Evolutionary conservation across 2,797 vertebrate species (phyloP).

Genomic region (Lepilemur septentrionalis): DNA sequence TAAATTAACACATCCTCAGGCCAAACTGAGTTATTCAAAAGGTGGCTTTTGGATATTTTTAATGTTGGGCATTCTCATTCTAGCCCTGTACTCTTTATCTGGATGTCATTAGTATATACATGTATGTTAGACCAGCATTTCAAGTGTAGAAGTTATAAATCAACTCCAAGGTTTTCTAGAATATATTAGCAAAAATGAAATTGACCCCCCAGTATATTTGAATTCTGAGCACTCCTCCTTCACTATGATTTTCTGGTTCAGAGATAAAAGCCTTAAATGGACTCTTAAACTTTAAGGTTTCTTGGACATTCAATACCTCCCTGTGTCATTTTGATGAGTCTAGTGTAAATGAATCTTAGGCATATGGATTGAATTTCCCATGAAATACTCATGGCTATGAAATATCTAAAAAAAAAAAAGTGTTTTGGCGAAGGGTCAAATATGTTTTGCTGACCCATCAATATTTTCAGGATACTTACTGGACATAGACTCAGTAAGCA

Average conservation of each 20-base stretch:
- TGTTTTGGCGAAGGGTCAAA: neutral
- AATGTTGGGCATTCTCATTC: neutral
- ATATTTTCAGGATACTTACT: neutral
- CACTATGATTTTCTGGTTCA: neutral
- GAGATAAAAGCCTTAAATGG: neutral
- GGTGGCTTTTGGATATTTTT: neutral
- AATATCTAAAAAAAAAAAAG: neutral
- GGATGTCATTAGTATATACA: neutral
- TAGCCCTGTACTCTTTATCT: neutral
- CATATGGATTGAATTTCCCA: conserved; percentile 42
- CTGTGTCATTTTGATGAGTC: conserved; percentile 39
- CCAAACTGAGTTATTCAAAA: conserved; percentile 8
- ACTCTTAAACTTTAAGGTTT: neutral
- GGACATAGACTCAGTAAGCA: neutral
- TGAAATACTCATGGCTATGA: neutral
- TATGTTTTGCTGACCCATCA: neutral
- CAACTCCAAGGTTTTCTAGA: neutral
- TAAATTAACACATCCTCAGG: neutral
- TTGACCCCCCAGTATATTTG: neutral
- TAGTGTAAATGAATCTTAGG: conserved; percentile 48
- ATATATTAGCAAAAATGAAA: conserved; percentile 1
- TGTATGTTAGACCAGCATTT: neutral
- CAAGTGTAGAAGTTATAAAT: conserved; percentile 1
- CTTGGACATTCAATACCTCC: neutral
- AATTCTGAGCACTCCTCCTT: neutral